A percentile compares a stretch with the other conserved stretches of the same genome.
phyloP scores from a whole-genome alignment of 2,797 vertebrate species.

The Hypotaenidia philippensis region DNA sequence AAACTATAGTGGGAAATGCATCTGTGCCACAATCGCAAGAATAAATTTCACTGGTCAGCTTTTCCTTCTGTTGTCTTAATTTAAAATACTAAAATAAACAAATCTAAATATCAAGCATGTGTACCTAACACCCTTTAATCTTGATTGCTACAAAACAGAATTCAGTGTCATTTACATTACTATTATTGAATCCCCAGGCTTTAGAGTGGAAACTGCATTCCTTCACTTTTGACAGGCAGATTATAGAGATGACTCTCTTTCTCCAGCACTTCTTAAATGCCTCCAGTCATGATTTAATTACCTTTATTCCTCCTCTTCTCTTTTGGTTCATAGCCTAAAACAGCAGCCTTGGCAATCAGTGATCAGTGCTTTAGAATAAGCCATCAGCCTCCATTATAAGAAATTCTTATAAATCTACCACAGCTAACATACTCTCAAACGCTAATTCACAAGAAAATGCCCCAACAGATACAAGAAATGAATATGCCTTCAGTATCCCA shows the following conservation, averaged over 20 bases:
- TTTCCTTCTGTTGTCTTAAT: neutral
- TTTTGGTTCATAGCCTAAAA: conserved; percentile 20
- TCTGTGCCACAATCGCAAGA: neutral
- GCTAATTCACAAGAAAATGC: conserved; percentile 41
- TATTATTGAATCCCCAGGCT: neutral
- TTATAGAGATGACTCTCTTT: conserved; percentile 17
- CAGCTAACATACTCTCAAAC: neutral
- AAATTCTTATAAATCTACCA: conserved; percentile 31
- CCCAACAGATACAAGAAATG: conserved; percentile 12
- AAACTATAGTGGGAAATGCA: neutral
- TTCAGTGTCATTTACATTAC: neutral
- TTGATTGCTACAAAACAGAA: neutral
- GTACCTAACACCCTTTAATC: neutral
- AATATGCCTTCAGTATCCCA: neutral
- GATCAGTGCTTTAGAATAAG: conserved; percentile 29
- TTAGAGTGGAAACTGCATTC: neutral
- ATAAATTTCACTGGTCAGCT: neutral
- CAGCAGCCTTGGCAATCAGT: conserved; percentile 23
- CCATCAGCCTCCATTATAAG: neutral
- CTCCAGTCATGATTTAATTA: conserved; percentile 44
- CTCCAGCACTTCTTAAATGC: conserved; percentile 22
- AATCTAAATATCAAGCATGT: neutral
- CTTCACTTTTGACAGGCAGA: conserved; percentile 40
- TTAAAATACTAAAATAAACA: neutral
- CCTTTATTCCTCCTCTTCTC: conserved; percentile 22